A percentile compares a stretch with the other conserved stretches of the same genome.
Evolutionary conservation across 1,140 invertebrate species (phyloP).

Genomic region (Hyles euphorbiae): DNA sequence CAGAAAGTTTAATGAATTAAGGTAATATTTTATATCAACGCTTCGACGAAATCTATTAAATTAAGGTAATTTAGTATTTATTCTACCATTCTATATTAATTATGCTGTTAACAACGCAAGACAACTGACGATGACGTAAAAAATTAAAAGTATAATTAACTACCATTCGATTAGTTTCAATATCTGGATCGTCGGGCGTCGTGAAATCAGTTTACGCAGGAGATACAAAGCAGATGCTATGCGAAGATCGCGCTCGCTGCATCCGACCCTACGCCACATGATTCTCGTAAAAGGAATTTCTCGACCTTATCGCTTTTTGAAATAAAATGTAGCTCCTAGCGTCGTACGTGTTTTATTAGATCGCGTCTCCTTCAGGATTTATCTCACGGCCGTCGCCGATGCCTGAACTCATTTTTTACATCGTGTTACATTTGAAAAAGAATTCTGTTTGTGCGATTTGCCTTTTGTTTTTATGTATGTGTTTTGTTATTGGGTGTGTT

Average conservation of each 20-base stretch:
- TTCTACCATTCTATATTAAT: too few relatives aligned
- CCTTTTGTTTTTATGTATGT: slow-evolving; percentile 16
- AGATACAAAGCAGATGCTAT: slow-evolving; percentile 64
- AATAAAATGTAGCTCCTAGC: slow-evolving; percentile 65
- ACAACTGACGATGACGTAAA: too few relatives aligned
- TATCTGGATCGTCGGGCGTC: slow-evolving; percentile 2
- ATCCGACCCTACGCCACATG: slow-evolving; percentile 38
- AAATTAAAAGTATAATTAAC: too few relatives aligned
- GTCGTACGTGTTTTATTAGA: slow-evolving; percentile 71
- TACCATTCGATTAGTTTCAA: too few relatives aligned
- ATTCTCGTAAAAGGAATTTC: slow-evolving; percentile 70
- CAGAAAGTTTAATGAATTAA: too few relatives aligned
- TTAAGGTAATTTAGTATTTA: too few relatives aligned
- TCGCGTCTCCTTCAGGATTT: slow-evolving; percentile 60
- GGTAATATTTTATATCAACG: too few relatives aligned
- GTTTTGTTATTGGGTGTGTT: not conserved
- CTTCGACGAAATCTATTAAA: too few relatives aligned
- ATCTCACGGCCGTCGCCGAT: slow-evolving; percentile 51
- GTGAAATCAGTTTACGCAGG: slow-evolving; percentile 28
- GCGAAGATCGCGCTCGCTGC: slow-evolving; percentile 41
- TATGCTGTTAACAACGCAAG: too few relatives aligned
- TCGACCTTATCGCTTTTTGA: slow-evolving; percentile 69
- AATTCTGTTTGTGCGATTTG: slow-evolving; percentile 37
- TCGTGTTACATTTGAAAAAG: slow-evolving; percentile 33
- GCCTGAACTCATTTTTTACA: slow-evolving; percentile 41